Conservation (phyloP, 1,140 invertebrate genomes). For the Drosophila pruinosa region DNA sequence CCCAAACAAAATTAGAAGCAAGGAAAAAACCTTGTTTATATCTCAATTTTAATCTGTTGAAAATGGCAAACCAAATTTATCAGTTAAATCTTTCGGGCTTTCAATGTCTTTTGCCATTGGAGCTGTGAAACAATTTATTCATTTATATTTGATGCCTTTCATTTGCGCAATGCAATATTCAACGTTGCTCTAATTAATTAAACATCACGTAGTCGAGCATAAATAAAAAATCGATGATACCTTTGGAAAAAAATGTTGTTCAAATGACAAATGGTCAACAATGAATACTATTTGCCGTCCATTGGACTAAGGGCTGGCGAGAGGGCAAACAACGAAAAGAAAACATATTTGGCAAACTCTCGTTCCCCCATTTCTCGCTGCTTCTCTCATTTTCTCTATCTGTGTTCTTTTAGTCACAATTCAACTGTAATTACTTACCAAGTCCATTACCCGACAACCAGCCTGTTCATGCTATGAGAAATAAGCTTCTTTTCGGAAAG, state of each 20-base stretch:
- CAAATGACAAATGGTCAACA: conserved; percentile 44
- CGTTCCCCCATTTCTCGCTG: conserved; percentile 9
- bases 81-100: background rate
- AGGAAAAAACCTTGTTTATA: background rate
- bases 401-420: conserved; percentile 62
- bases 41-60: background rate
- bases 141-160: conserved; percentile 35
- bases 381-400: background rate
- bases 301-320: background rate
- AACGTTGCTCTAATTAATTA: conserved; percentile 70
- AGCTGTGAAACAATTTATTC: conserved; percentile 15
- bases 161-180: conserved; percentile 54
- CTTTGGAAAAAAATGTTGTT: conserved; percentile 11
- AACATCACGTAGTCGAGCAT: conserved; percentile 60
- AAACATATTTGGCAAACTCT: conserved; percentile 56
- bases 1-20: background rate
- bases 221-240: conserved; percentile 27
- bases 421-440: conserved; percentile 78
- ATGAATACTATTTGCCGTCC: conserved; percentile 9
- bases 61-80: background rate
- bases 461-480: conserved; percentile 31
- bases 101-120: background rate
- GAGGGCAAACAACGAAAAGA: conserved; percentile 24
- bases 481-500: conserved; percentile 69
- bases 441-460: conserved; percentile 50